A percentile compares a stretch with the other conserved stretches of the same genome.
Conservation (phyloP, 2,113 vertebrate genomes). For the Apaloderma vittatum region DNA sequence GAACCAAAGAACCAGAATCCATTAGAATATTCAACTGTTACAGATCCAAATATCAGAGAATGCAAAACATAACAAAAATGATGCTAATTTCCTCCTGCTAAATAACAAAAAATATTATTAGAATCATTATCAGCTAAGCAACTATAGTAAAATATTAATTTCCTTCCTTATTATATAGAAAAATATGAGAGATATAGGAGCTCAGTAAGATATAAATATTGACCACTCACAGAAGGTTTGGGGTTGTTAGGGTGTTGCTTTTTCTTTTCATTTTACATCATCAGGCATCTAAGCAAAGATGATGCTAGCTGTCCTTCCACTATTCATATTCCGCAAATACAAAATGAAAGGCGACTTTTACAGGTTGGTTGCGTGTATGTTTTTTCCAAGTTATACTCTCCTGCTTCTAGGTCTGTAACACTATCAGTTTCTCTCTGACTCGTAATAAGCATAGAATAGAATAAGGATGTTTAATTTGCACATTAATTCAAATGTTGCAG, state of each 20-base stretch:
- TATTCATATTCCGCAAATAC: background rate
- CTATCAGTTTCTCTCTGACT: background rate
- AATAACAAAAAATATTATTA: constrained; percentile 4
- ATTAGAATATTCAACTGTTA: background rate
- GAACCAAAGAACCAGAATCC: background rate
- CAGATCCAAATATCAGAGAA: background rate
- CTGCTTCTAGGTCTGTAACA: background rate
- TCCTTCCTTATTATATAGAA: background rate
- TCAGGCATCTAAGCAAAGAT: background rate
- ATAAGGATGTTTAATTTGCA: constrained; percentile 4
- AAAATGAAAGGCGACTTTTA: background rate
- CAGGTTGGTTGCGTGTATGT: background rate
- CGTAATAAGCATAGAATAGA: background rate
- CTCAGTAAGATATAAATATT: background rate
- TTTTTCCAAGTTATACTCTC: background rate
- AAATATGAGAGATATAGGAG: background rate
- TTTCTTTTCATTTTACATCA: background rate
- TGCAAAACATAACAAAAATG: background rate
- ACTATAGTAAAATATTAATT: background rate
- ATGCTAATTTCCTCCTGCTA: background rate
- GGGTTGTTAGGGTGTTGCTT: background rate
- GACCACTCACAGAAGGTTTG: background rate
- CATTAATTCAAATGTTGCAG: constrained; percentile 41
- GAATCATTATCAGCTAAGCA: background rate
- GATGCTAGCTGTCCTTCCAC: background rate